Percentiles rank a stretch among this genome's conserved stretches.
Conservation (phyloP, 2,113 vertebrate genomes). For the Eclectus roratus region DNA sequence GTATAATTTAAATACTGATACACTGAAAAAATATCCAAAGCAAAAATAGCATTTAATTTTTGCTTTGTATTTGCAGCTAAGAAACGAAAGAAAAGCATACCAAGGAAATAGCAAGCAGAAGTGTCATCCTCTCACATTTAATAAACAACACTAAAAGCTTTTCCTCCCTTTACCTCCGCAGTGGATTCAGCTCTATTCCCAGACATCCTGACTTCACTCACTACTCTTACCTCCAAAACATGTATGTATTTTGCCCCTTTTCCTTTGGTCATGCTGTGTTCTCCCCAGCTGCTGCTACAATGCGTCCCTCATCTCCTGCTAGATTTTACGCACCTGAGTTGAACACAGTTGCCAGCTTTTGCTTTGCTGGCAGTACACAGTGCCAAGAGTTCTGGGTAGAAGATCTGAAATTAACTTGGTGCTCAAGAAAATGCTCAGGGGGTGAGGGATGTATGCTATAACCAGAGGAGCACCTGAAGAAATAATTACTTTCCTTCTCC, state of each 20-base stretch:
- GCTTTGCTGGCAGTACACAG: not conserved
- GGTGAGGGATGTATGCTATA: not conserved
- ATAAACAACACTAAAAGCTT: not conserved
- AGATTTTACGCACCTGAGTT: not conserved
- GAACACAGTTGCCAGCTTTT: not conserved
- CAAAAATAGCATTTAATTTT: not conserved
- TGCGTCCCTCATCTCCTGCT: accelerated
- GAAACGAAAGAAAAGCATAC: not conserved
- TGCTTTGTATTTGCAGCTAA: not conserved
- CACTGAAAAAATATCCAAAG: not conserved
- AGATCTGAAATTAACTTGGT: not conserved
- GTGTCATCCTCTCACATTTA: not conserved
- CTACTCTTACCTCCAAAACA: not conserved
- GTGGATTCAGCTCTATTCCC: not conserved
- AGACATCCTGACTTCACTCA: not conserved
- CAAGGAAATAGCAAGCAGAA: not conserved
- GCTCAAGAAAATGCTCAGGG: not conserved
- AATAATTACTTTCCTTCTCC: not conserved
- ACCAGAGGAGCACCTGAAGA: not conserved
- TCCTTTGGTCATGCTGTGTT: not conserved
- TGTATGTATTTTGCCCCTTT: accelerated
- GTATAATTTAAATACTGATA: not conserved
- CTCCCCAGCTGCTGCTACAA: not conserved
- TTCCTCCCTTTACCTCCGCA: not conserved
- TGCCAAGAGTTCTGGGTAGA: not conserved